Evolutionary conservation across 1,140 invertebrate species (phyloP).

Genomic region (Trichoplusia ni): DNA sequence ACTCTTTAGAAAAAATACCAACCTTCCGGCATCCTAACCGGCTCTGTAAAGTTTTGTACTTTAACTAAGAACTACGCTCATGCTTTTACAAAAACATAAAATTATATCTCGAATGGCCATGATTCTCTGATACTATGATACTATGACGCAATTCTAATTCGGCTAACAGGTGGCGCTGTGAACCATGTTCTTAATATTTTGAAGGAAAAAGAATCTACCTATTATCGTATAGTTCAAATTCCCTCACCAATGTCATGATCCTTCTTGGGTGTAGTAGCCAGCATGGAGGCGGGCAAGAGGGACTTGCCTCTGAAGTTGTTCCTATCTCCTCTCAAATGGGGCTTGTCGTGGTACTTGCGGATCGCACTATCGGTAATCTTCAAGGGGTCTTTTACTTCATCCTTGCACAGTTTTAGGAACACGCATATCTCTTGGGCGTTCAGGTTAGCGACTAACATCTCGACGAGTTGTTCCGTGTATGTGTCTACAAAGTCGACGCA

Average conservation of each 20-base stretch:
- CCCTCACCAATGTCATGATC: conserved; percentile 83
- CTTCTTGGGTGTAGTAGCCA: conserved; percentile 59
- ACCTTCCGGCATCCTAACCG: no score
- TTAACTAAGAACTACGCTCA: no score
- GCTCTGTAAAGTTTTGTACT: no score
- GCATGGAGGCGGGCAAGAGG: conserved; percentile 57
- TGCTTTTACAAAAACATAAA: no score
- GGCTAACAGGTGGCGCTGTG: no score
- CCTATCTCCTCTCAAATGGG: conserved; percentile 59
- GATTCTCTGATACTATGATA: no score
- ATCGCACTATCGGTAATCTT: conserved; percentile 45
- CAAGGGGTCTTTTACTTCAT: conserved; percentile 63
- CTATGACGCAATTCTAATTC: no score
- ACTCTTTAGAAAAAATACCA: no score
- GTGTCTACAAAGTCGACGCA: conserved; percentile 90
- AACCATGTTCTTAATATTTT: no score
- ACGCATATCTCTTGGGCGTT: conserved; percentile 90
- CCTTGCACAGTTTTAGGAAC: conserved; percentile 86
- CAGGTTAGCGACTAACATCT: conserved; percentile 89
- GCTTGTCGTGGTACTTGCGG: conserved; percentile 62
- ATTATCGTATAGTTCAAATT: no score
- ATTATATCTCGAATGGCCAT: no score
- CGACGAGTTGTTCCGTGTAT: conserved; percentile 88
- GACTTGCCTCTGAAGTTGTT: conserved; percentile 61
- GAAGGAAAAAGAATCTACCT: no score